Conservation (phyloP, 2,888 invertebrate genomes). For the Mycalesis mineus region DNA sequence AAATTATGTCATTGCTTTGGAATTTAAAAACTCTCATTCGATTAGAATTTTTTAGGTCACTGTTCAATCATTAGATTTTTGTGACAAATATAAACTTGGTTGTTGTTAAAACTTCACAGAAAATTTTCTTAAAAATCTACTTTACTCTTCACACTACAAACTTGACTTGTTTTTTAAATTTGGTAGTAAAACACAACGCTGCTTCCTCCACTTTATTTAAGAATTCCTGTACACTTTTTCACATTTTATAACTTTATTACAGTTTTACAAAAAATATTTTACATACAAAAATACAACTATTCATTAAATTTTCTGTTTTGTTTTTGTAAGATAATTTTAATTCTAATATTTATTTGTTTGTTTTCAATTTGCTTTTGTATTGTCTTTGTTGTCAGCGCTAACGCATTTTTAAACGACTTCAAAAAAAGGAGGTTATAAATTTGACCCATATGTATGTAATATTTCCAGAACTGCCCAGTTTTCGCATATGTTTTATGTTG, state of each 20-base stretch:
- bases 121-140: neutral
- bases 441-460: no score
- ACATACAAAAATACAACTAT: neutral
- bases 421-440: no score
- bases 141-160: neutral
- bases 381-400: constrained; percentile 16
- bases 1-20: no score
- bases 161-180: neutral
- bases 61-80: no score
- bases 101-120: constrained; percentile 1
- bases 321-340: neutral
- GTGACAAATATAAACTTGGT: neutral
- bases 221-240: neutral
- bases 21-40: no score
- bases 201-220: constrained; percentile 12
- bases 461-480: no score
- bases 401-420: no score
- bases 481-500: no score
- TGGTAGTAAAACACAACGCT: constrained; percentile 11
- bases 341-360: neutral
- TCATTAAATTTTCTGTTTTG: neutral
- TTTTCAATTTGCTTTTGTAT: constrained; percentile 11
- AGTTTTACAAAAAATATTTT: neutral
- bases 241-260: neutral
- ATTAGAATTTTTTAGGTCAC: no score